These are phyloP conservation scores for Lethenteron reissneri DNA, from an alignment of 2,113 vertebrate genomes.

Conservation along the genomic window DNA sequence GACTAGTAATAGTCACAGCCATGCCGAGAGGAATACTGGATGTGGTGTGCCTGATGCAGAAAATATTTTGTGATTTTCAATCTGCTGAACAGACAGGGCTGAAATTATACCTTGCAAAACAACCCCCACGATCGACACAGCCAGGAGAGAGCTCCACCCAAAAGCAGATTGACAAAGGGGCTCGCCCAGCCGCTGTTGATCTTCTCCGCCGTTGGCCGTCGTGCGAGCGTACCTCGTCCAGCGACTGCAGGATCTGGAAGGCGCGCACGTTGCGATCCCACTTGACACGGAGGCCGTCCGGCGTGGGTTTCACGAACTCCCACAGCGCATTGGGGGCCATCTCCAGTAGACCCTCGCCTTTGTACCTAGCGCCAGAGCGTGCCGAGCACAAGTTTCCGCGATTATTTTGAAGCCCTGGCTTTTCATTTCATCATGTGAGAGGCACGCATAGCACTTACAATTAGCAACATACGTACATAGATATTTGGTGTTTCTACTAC, in stretches of 20 bases:
- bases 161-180: neutral
- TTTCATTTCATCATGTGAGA: too few relatives aligned
- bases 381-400: too few relatives aligned
- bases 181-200: too few relatives aligned
- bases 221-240: constrained; percentile 35
- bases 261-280: constrained; percentile 71
- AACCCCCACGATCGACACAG: neutral
- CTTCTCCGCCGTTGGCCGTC: too few relatives aligned
- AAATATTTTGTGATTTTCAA: neutral
- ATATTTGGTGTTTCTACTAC: too few relatives aligned
- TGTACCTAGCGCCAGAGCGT: constrained; percentile 30
- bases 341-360: constrained; percentile 39
- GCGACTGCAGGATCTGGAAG: constrained; percentile 41
- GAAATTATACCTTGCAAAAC: neutral
- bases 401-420: too few relatives aligned
- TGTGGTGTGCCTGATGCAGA: neutral
- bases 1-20: too few relatives aligned
- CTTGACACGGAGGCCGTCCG: constrained; percentile 39
- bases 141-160: neutral
- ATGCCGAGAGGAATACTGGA: too few relatives aligned
- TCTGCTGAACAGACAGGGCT: neutral
- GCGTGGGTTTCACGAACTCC: constrained; percentile 51
- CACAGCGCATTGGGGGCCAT: constrained; percentile 36
- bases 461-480: too few relatives aligned
- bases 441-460: too few relatives aligned